Percentiles rank a stretch among this genome's conserved stretches.
Conservation (phyloP, 2,888 invertebrate genomes). For the Ramazzottius varieornatus region DNA sequence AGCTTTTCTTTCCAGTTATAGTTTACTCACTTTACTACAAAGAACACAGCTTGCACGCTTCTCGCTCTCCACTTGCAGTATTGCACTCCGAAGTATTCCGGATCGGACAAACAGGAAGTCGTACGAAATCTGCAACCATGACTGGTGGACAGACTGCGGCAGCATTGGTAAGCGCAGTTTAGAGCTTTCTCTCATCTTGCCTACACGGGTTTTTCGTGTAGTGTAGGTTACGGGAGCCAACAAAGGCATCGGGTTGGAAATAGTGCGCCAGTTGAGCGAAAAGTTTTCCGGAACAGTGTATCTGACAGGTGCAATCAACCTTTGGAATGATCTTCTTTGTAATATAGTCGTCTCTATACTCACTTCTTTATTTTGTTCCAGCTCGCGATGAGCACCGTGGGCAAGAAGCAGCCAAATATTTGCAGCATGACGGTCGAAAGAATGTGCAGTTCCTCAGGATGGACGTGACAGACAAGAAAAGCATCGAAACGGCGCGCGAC, state of each 20-base stretch:
- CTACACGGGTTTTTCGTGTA: no score
- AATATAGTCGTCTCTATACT: neutral
- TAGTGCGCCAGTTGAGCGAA: neutral
- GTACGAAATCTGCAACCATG: no score
- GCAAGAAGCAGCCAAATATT: neutral
- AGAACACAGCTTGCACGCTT: no score
- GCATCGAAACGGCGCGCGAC: neutral
- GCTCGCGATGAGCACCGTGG: slow-evolving; percentile 6
- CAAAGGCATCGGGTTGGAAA: neutral
- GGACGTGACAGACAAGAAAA: neutral
- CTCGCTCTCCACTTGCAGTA: no score
- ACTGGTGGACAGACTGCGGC: no score
- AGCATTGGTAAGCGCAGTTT: no score
- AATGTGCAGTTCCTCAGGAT: neutral
- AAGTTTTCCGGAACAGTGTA: neutral
- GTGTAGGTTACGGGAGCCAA: neutral
- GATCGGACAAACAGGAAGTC: no score
- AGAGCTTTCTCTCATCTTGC: no score
- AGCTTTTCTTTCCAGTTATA: no score
- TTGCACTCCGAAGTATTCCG: no score
- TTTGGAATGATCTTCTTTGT: neutral
- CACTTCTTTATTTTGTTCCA: neutral
- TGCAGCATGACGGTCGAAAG: neutral
- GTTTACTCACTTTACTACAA: no score
- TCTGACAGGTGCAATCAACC: neutral